Percentiles rank a stretch among this genome's conserved stretches.
Conservation (phyloP, 1,140 invertebrate species). For the Microplitis demolitor region DNA sequence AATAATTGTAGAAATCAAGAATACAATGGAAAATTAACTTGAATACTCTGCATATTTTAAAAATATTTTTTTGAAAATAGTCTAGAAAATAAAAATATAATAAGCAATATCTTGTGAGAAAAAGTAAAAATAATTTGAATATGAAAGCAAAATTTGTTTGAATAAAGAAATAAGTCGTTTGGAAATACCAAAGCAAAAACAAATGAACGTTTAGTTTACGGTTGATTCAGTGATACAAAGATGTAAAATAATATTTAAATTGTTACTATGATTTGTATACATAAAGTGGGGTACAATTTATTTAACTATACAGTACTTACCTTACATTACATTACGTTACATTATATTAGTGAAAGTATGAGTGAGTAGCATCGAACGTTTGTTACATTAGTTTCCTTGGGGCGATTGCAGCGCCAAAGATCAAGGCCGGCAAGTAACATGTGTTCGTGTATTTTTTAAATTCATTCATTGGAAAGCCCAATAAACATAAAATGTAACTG, state of each 20-base stretch:
- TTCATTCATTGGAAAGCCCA: background rate
- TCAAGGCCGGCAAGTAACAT: slow-evolving; percentile 52
- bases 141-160: too few relatives aligned
- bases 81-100: too few relatives aligned
- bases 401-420: slow-evolving; percentile 54
- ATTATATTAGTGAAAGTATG: slow-evolving; percentile 50
- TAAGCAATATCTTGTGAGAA: too few relatives aligned
- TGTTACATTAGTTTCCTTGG: slow-evolving; percentile 27
- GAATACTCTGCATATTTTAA: too few relatives aligned
- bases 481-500: background rate
- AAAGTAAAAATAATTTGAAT: too few relatives aligned
- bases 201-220: slow-evolving; percentile 18
- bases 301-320: slow-evolving; percentile 13
- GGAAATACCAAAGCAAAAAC: slow-evolving; percentile 4
- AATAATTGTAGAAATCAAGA: too few relatives aligned
- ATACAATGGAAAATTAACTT: too few relatives aligned
- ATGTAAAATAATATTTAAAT: background rate
- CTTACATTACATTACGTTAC: slow-evolving; percentile 25
- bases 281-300: slow-evolving; percentile 12
- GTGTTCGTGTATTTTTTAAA: background rate
- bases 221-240: background rate
- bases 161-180: too few relatives aligned
- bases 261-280: slow-evolving; percentile 31
- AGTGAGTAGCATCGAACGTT: slow-evolving; percentile 32
- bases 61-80: too few relatives aligned